Evolutionary conservation across 2,797 vertebrate genomes (phyloP), one percentile per base, ranked within the genome.

Genomic region (Arrhamphus sclerolepis): DNA sequence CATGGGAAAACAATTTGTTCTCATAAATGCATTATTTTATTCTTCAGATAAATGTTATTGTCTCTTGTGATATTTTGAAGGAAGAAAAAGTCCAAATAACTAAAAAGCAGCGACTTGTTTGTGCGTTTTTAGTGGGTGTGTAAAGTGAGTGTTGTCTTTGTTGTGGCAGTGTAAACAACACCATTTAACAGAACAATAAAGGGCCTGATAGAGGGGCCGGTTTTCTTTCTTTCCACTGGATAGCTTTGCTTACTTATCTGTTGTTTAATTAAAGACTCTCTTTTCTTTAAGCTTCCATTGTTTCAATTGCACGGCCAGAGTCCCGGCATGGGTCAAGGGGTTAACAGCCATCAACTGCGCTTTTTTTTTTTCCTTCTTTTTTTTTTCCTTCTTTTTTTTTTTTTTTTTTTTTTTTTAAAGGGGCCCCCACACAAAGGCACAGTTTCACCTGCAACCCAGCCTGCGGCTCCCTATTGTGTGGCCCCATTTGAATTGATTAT

Each of bases 381-480:
- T n/a, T n/a, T n/a, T n/a, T n/a, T n/a, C n/a, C n/a, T n/a, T n/a
- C n/a, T n/a, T 54, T 51, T 80, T 81, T 72, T 71, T 57, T 55
- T 76, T 65, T 60, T 62, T 62, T 66, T 81, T 64, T 73, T 71
- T 76, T 75, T 82, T 87, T 74, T 63, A 76, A 78, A 69, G 91
- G 91, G 90, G 89, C 92, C 92, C 68, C 86, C 84, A 89, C 93
- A 91, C 90, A 94, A 87, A 94, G 90, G 89, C 93, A 90, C 77
- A 85, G 83, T 91, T 95, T 95, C 95, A 95, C 95, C 95, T 95
- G 95, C 94, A 93, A 89, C 86, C 85, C 90, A 88, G 89, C 89
- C 88, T 60, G 75, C 82, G 77, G 87, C 91, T 87, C 87, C 93
- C 85, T 88, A 93, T 94, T 95, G 93, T 95, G 94, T 93, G 88